Conservation (phyloP, 2,797 vertebrate genomes). For the Acropternis orthonyx region DNA sequence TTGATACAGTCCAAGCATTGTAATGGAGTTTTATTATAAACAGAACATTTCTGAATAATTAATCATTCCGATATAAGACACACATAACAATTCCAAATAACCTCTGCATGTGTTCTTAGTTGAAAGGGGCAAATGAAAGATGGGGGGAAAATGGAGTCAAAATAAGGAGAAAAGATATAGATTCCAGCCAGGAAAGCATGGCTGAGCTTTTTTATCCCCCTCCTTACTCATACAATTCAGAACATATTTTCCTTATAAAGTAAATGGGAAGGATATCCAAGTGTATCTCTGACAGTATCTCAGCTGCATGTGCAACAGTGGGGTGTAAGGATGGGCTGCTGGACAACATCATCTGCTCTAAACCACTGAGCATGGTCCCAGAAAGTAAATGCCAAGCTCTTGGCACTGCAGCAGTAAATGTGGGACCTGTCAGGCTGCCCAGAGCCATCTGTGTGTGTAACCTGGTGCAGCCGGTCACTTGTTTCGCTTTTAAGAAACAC, state of each 20-base stretch:
- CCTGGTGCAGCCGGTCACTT: neutral
- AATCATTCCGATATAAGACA: neutral
- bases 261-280: neutral
- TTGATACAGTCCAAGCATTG: neutral
- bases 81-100: slow-evolving; percentile 15
- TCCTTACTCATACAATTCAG: neutral
- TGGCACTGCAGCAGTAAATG: neutral
- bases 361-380: neutral
- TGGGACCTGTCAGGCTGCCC: neutral
- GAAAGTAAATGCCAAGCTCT: neutral
- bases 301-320: neutral
- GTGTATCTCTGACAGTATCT: neutral
- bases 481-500: neutral
- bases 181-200: slow-evolving; percentile 6
- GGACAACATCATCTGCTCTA: neutral
- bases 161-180: neutral
- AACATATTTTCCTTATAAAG: slow-evolving; percentile 32
- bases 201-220: neutral
- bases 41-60: slow-evolving; percentile 58
- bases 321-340: neutral
- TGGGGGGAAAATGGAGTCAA: neutral
- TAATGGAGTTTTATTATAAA: slow-evolving; percentile 46
- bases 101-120: neutral
- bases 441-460: neutral
- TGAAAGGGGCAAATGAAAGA: slow-evolving; percentile 36